Evolutionary conservation across 1,140 invertebrate genomes (phyloP), one percentile per base, ranked within the genome.

Genomic region (Lepidostoma basale): DNA sequence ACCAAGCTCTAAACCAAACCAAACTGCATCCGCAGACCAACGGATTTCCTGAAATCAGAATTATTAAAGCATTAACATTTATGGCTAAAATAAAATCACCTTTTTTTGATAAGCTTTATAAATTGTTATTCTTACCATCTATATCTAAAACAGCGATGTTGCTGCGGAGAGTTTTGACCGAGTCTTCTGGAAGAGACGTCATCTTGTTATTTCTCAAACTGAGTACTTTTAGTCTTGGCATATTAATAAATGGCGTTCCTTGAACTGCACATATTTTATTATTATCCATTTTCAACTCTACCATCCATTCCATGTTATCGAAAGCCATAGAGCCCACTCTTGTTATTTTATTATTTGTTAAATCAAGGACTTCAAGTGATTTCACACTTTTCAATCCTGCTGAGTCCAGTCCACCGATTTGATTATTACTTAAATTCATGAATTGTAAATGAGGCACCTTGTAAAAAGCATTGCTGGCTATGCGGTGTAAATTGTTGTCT

Each of bases 61-160:
- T n/a, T n/a, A n/a, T n/a, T n/a, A n/a, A n/a, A n/a, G n/a, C n/a
- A n/a, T n/a, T n/a, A n/a, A n/a, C n/a, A n/a, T n/a, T n/a, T n/a
- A n/a, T 26, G 2, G 33, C 33, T 12, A 36, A 6, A 36, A 36
- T 45, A 45, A 45, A 8, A n/a, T n/a, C n/a, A 45, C 3, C 1
- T 52, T 18, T 58, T 58, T 25, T 33, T 25, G 8, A 30, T 44
- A 67, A 67, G 26, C 36, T 65, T 3, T 45, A 28, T 1, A 16
- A 26, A 52, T 6, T 33, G 30, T 33, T 33, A 10, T 49, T 30
- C 82, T 83, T 83, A 93, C 92, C 92, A 79, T 94, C 91, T 62
- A 95, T 88, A 79, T 95, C 92, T 20, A 95, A 81, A 72, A 92
- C 85, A 5, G 92, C 91, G 56, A 94, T 91, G 65, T 92, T 94